Evolutionary conservation across 2,888 invertebrate species (phyloP), one percentile per base, ranked within the genome.

Genomic region (Gisinianus flammeolus): DNA sequence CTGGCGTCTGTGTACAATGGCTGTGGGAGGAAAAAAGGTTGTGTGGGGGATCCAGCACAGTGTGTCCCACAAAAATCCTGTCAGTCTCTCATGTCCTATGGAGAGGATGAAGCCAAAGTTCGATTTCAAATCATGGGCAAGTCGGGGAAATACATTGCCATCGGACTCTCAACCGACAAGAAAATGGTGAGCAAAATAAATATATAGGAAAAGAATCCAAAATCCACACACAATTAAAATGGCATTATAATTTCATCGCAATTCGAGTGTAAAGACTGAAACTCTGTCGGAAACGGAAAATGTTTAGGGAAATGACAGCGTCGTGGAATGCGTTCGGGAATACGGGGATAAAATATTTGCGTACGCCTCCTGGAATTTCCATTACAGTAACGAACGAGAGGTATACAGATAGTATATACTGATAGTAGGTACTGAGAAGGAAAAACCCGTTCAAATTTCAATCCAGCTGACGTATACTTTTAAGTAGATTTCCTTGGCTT

Each of bases 341-440:
- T 54, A 26, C 1, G 70, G 72, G 10, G 19, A 56, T n/a, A n/a
- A 64, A 54, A 73, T 82, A 0, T 28, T 26, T 24, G 82, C 76
- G 0, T 82, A 82, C 58, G 71, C 77, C 10, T 81, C 81, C 16
- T 82, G 79, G 79, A 82, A 82, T 44, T 78, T 28, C 35, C n/a
- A 24, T 8, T 19, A 22, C 0, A 35, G n/a, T 16, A 44, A 66
- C 31, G 30, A 71, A 72, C 56, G 76, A 24, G 67, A 68, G 52
- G 76, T 76, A 68, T 12, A 12, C n/a, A n/a, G n/a, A n/a, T n/a
- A n/a, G n/a, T n/a, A n/a, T n/a, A n/a, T n/a, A n/a, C n/a, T n/a
- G n/a, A n/a, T n/a, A n/a, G n/a, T n/a, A n/a, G n/a, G 6, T 8
- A n/a, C 12, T 30, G 28, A 66, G 8, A 28, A 33, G 22, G 10